phyloP scores from a whole-genome alignment of 64 coral and sea anemone genomes.

The Exaiptasia diaphana region DNA sequence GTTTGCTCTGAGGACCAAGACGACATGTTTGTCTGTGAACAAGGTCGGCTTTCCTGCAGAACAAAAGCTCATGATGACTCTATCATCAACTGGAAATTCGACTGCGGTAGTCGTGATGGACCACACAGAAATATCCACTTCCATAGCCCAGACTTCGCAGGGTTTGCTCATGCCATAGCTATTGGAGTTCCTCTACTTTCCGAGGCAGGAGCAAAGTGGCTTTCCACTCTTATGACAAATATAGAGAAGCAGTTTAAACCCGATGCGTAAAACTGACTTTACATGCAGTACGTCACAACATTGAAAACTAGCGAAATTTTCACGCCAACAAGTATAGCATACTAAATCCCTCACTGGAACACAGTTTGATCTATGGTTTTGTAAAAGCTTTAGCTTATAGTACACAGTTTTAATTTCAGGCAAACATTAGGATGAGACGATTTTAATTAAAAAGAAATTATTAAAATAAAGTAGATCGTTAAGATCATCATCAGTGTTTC shows the following conservation, averaged over 20 bases:
- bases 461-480: too few species aligned
- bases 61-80: background rate
- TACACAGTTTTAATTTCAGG: too few species aligned
- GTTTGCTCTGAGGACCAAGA: constrained; percentile 28
- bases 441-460: too few species aligned
- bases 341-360: too few species aligned
- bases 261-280: too few species aligned
- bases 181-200: background rate
- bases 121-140: constrained; percentile 36
- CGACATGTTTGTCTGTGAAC: constrained; percentile 27
- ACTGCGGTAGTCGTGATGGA: constrained; percentile 45
- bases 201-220: constrained; percentile 9
- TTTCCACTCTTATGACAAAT: constrained; percentile 1
- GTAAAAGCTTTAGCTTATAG: too few species aligned
- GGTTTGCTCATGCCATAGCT: constrained; percentile 24
- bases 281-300: too few species aligned
- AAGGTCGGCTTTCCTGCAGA: background rate
- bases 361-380: too few species aligned
- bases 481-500: too few species aligned
- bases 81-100: constrained; percentile 59
- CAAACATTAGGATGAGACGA: too few species aligned
- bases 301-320: too few species aligned
- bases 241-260: constrained; percentile 26
- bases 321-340: too few species aligned
- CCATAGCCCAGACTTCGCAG: background rate